Base-by-base conservation (phyloP, 2,888 invertebrate genomes). In the Hirtodrosophila histrioides region DNA sequence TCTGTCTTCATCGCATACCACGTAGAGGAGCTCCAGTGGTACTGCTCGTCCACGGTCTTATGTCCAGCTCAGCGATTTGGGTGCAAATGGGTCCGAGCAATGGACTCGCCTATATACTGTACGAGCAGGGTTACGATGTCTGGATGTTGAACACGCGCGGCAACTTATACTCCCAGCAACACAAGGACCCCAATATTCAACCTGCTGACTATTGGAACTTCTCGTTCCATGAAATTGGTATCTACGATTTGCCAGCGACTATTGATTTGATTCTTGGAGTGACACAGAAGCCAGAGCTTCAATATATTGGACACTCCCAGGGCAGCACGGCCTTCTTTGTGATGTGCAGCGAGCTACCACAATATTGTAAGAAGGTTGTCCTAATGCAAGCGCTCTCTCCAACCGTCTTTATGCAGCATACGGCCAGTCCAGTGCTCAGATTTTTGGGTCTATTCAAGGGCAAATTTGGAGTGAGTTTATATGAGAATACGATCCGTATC, bases 291-390 rank as follows among this genome's bases (percentile, higher is more conserved):
- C 5, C 5, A 0, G 8, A 12, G 10, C 8, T 79, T 0, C 84
- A 80, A 27, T 84, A 80, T 10, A 61, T 84, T 4, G 79, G 79
- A 1, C 79, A 79, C 43, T 79, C 79, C 2, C 84, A 80, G 40
- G 79, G 79, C 3, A 49, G 58, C 7, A 84, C 79, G 0, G 53
- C 50, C 0, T 79, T 79, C 63, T 84, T 80, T n/a, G 79, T 64
- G 48, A 64, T 79, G 78, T 54, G 61, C 73, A 77, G 81, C 6
- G 45, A 57, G 2, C 11, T 40, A 10, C 68, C 81, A 0, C 3
- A 27, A 0, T 80, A 77, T 4, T 33, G 40, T 3, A 0, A 27
- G 0, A 84, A 55, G 43, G 31, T 79, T 3, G 3, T 2, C 0
- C 44, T 84, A 6, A 80, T 77, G 84, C 79, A 79, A 50, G 61